Evolutionary conservation across 2,888 invertebrate genomes (phyloP), one percentile per base, ranked within the genome.

Genomic region (Saturnia pavonia): DNA sequence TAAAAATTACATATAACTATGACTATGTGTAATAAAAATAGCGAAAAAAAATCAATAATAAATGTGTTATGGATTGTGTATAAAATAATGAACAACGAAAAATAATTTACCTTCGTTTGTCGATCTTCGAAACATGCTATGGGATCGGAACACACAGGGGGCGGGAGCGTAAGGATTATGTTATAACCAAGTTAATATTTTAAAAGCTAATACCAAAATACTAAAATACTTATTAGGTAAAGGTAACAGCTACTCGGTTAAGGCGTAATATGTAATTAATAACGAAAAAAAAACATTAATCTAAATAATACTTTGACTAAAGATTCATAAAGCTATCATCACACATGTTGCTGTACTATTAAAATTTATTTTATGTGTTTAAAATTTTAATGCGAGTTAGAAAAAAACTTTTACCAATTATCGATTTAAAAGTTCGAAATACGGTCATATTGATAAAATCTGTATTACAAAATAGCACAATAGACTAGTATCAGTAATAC

Each of bases 61-160:
- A 51, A 34, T 51, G 40, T 54, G 68, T 54, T n/a, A 68, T 57
- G 63, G 14, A 34, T 42, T n/a, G 63, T 25, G 65, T 34, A 27
- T 40, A 19, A 57, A 67, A 67, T 71, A 77, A 84, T 83, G 78
- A 78, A 85, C 87, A 83, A 82, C 81, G 80, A 84, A 83, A 80
- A 84, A 85, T 86, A 89, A 86, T 88, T 91, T 92, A 92, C 92
- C 92, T 92, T 86, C 76, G 76, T 82, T 76, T 83, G 91, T 84
- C 82, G 92, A 86, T 90, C 91, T 90, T 90, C 91, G 89, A 85
- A 89, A 88, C 91, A 92, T 92, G 91, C 92, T 88, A 85, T 80
- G 79, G 88, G 88, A 86, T 78, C 70, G 88, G 89, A 81, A 73
- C 19, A 75, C 73, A 70, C 73, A 74, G 85, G 82, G n/a, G 85